These are phyloP conservation scores for Petromus typicus DNA, from an alignment of 2,113 vertebrate species.

Conservation along the genomic window DNA sequence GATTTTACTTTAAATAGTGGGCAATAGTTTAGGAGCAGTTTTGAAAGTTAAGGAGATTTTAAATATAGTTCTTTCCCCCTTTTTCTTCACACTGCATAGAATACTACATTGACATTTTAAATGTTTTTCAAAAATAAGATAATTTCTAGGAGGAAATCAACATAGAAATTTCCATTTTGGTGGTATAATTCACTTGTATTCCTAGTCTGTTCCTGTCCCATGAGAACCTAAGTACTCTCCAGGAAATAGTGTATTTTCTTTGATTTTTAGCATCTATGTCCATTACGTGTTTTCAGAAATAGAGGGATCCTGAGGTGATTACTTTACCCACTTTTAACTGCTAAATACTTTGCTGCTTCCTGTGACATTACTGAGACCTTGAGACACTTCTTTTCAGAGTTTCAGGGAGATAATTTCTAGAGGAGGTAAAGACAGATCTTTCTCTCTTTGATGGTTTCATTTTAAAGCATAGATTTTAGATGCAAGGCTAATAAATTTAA, in stretches of 20 bases:
- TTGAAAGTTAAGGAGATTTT: neutral
- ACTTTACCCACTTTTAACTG: neutral
- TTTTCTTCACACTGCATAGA: neutral
- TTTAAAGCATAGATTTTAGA: neutral
- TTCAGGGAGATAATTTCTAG: neutral
- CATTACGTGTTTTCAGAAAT: neutral
- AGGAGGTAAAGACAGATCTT: neutral
- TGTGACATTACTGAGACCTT: neutral
- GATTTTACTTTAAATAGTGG: neutral
- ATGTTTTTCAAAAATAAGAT: neutral
- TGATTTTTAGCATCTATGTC: neutral
- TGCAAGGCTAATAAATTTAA: neutral
- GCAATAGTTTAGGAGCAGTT: neutral
- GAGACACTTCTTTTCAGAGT: neutral
- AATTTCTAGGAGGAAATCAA: neutral
- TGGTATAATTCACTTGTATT: neutral
- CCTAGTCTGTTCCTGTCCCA: neutral
- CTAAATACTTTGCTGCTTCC: neutral
- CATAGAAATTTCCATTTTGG: neutral
- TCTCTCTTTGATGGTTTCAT: neutral
- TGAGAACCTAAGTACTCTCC: neutral
- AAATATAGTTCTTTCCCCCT: neutral
- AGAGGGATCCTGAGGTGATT: neutral
- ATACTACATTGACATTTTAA: neutral
- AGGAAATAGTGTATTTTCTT: neutral